Evolutionary conservation across 2,797 vertebrate genomes (phyloP), one percentile per base, ranked within the genome.

Genomic region (Salarias fasciatus): DNA sequence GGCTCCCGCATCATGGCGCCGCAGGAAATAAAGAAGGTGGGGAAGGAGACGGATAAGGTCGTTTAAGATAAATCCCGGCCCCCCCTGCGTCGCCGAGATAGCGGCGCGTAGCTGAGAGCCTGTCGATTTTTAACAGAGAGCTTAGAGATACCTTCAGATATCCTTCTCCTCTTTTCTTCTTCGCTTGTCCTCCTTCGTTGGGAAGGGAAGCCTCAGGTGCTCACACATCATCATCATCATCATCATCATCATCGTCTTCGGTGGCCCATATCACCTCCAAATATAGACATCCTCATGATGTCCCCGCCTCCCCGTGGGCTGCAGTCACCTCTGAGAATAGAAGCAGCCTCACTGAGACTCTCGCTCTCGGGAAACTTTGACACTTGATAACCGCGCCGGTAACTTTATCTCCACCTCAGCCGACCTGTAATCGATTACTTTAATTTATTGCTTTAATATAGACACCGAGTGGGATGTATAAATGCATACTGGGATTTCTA

Each of bases 231-330:
- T 78, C 80, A 70, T 71, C 48, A 47, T 47, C 43, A 24, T 28
- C 69, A 73, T 67, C 77, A 73, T 80, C 77, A 71, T 67, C 77
- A 73, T 80, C 78, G 71, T 80, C 83, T 77, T 75, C 82, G 82
- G 75, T 85, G 82, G 77, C 76, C 86, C 86, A 63, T 79, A 80
- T 86, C 80, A 56, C 54, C 71, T 86, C 89, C 84, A 87, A 87
- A 93, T 90, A 91, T 91, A 91, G 86, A 86, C 69, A 44, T 58
- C 60, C 50, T 63, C 46, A 24, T 84, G 89, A 90, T 81, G 87
- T 91, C 89, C 79, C 43, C 65, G 47, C 60, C 11, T 63, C 61
- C 75, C 84, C 51, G 5, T 0, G 40, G 80, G 87, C 68, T 5
- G 5, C 1, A 54, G 58, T 63, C 74, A 72, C 76, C 77, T 83